Evolutionary conservation across 2,888 invertebrate genomes (phyloP).

Genomic region (Ptychoptera contaminata): DNA sequence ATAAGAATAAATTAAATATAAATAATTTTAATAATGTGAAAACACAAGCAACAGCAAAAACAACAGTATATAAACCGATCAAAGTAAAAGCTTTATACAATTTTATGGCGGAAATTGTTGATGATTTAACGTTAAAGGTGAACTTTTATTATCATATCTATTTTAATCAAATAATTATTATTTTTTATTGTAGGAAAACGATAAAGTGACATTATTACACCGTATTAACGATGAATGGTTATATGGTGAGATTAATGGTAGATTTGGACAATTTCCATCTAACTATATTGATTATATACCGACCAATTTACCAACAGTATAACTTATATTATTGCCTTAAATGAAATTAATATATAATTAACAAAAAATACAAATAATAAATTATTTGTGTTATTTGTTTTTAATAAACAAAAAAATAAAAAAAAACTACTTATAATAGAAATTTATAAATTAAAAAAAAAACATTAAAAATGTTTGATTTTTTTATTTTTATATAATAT

Average conservation of each 20-base stretch:
- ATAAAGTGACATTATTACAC: conserved; percentile 44
- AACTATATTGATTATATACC: conserved; percentile 54
- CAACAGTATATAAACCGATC: conserved; percentile 8
- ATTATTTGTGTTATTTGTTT: too few species aligned
- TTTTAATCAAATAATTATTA: background rate
- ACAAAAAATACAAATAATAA: too few species aligned
- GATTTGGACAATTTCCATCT: conserved; percentile 60
- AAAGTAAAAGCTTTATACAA: conserved; percentile 54
- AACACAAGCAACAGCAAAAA: conserved; percentile 3
- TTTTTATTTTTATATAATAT: too few species aligned
- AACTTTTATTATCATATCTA: conserved; percentile 13
- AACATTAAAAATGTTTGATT: too few species aligned
- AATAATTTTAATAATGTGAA: background rate
- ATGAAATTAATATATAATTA: too few species aligned
- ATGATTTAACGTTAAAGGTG: conserved; percentile 40
- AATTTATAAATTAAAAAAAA: background rate
- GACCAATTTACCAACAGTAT: conserved; percentile 24
- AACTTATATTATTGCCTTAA: conserved; percentile 16
- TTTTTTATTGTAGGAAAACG: conserved; percentile 34
- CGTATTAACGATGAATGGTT: conserved; percentile 65
- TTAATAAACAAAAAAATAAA: too few species aligned
- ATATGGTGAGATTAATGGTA: conserved; percentile 50
- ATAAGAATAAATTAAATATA: background rate
- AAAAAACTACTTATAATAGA: too few species aligned
- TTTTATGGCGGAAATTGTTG: conserved; percentile 45